Conservation (phyloP, 2,888 invertebrate species). For the Microplitis deprimator region DNA sequence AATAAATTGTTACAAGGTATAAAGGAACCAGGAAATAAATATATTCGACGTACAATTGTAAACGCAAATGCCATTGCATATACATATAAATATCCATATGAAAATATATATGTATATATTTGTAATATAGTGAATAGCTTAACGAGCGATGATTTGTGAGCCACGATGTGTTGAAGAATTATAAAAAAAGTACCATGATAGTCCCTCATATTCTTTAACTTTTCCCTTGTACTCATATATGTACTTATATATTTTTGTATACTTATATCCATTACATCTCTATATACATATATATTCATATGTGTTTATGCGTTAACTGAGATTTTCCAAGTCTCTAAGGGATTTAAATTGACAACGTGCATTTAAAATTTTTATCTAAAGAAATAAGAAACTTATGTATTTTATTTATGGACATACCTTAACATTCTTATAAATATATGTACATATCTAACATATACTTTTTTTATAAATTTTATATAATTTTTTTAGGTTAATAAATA, state of each 20-base stretch:
- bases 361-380: slow-evolving; percentile 26
- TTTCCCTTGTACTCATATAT: neutral
- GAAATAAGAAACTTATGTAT: slow-evolving; percentile 13
- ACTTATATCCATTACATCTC: slow-evolving; percentile 2
- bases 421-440: slow-evolving; percentile 18
- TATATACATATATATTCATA: neutral
- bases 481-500: too few relatives aligned
- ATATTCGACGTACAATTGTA: slow-evolving; percentile 34
- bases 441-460: neutral
- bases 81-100: slow-evolving; percentile 2
- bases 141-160: slow-evolving; percentile 45
- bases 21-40: slow-evolving; percentile 34
- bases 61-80: slow-evolving; percentile 1
- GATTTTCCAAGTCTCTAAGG: slow-evolving; percentile 14
- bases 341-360: slow-evolving; percentile 43
- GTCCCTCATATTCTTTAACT: slow-evolving; percentile 25
- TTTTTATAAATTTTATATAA: neutral
- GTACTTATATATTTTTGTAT: too few relatives aligned
- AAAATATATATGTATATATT: neutral
- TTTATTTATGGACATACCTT: slow-evolving; percentile 39
- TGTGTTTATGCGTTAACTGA: neutral
- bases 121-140: slow-evolving; percentile 33
- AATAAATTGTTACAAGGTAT: slow-evolving; percentile 1
- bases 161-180: slow-evolving; percentile 22
- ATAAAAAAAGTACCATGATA: slow-evolving; percentile 24